phyloP scores from a whole-genome alignment of 2,113 vertebrate genomes.

The Catharus minimus region DNA sequence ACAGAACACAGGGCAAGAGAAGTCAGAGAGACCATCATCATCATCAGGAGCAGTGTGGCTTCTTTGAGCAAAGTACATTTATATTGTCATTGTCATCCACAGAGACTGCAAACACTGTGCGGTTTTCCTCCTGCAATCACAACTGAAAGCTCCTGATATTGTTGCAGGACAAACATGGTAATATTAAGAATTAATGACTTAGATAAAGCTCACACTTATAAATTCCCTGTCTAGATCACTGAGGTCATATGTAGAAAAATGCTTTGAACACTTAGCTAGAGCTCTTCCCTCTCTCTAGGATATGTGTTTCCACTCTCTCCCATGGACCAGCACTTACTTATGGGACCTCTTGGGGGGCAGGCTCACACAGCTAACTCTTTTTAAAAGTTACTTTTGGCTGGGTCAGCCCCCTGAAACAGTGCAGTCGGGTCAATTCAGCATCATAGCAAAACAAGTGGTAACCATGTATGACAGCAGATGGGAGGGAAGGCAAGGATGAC shows the following conservation, averaged over 20 bases:
- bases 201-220: not conserved
- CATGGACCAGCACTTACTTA: not conserved
- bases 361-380: not conserved
- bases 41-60: not conserved
- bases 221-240: not conserved
- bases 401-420: not conserved
- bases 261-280: not conserved
- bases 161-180: not conserved
- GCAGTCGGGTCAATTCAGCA: not conserved
- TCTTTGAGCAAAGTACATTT: not conserved
- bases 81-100: not conserved
- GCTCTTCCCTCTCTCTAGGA: not conserved
- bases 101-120: not conserved
- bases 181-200: not conserved
- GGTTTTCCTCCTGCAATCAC: not conserved
- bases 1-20: not conserved
- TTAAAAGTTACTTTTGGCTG: not conserved
- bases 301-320: accelerated
- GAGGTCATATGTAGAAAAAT: not conserved
- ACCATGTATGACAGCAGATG: not conserved
- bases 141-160: not conserved
- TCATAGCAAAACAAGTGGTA: not conserved
- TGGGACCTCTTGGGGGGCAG: not conserved
- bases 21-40: not conserved
- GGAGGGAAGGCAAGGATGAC: not conserved